phyloP scores from a whole-genome alignment of 2,797 vertebrate genomes.

The Acanthopagrus latus region DNA sequence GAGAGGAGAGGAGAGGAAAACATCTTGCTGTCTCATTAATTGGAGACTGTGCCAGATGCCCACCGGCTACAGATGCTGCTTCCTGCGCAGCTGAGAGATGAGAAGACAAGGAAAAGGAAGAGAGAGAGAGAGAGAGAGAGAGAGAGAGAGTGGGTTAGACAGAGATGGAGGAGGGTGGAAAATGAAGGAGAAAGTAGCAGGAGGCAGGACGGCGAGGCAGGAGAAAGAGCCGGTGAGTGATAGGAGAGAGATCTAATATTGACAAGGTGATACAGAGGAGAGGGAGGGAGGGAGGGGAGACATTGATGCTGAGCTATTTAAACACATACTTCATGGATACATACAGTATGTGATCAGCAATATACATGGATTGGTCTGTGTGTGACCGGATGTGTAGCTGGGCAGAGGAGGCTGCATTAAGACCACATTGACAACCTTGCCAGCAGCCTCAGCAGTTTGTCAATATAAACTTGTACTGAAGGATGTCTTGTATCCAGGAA shows the following conservation, averaged over 20 bases:
- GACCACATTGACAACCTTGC: neutral
- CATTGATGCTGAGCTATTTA: constrained; percentile 19
- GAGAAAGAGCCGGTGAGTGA: constrained; percentile 54
- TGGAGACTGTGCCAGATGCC: constrained; percentile 76
- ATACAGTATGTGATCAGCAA: constrained; percentile 1
- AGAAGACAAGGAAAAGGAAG: constrained; percentile 33
- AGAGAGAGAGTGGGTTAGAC: constrained; percentile 10
- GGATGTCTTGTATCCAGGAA: neutral
- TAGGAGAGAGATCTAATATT: constrained; percentile 47
- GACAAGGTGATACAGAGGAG: constrained; percentile 61
- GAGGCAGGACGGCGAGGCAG: constrained; percentile 15
- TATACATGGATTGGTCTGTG: neutral
- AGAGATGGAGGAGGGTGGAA: constrained; percentile 31
- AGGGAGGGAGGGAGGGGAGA: constrained; percentile 10
- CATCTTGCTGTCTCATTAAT: constrained; percentile 78
- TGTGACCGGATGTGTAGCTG: neutral
- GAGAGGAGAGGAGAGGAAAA: constrained; percentile 37
- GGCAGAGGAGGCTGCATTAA: neutral
- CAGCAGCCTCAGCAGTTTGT: neutral
- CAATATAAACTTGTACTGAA: neutral
- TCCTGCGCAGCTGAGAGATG: constrained; percentile 61
- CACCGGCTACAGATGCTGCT: constrained; percentile 70
- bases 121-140: too few species aligned
- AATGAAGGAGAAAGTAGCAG: constrained; percentile 24
- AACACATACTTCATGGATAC: constrained; percentile 16